Base-by-base conservation (phyloP, 2,888 invertebrate species). In the Invenusta paracnida region DNA sequence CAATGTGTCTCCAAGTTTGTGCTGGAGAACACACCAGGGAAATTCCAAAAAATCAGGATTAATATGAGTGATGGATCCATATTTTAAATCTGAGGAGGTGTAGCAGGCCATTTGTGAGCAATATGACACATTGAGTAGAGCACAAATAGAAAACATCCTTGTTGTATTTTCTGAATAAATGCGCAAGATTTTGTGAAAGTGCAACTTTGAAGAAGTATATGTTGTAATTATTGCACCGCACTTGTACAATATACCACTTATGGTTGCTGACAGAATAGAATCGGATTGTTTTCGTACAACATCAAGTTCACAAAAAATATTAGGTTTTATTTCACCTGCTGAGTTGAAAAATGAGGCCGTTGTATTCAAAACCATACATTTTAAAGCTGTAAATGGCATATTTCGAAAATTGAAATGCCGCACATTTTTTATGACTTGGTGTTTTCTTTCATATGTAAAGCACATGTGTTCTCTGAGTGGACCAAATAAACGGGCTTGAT, bases 401-500 rank as follows among this genome's bases (percentile, higher is more conserved):
- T 79, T 79, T 23, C 23, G 23, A 25, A 27, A 79, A 79, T 79
- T 79, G 23, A 79, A 79, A 23, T 79, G 29, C 29, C 79, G 23
- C 5, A 79, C 23, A 79, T 79, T 79, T 79, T 79, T 79, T 28
- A 79, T 28, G 2, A 79, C 79, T 79, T 79, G 79, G 25, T 79
- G 79, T n/a, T 79, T 79, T 27, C 79, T 23, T 79, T 79, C 79
- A 79, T 27, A 79, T 13, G 79, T 25, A 2, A 79, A 25, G 25
- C 79, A 79, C 79, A 28, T 79, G 23, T 79, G 79, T 79, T 79
- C 29, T n/a, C 79, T 2, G 2, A 79, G 79, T 11, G 79, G 29
- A 79, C 79, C 79, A 79, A 79, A 79, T n/a, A 2, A 23, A 13
- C 25, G 2, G 11, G 79, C 79, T 28, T 79, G 79, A 23, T 2